Evolutionary conservation across 2,113 vertebrate genomes (phyloP), one percentile per base, ranked within the genome.

Genomic region (Diadophis punctatus): DNA sequence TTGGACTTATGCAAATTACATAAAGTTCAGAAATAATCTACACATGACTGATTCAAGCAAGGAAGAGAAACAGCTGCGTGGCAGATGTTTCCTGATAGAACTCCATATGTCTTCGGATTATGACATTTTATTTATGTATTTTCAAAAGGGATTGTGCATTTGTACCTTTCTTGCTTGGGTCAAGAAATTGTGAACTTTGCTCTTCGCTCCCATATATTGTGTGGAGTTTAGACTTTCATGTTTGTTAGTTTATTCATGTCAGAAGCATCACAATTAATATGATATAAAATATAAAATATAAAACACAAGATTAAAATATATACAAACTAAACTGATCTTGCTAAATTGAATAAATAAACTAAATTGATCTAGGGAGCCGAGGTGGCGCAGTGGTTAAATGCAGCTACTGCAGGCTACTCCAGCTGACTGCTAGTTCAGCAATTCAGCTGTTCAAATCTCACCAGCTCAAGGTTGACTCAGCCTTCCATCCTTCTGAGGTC

Each of bases 61-160:
- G 6, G 90, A 80, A 1, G n/a, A 89, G 51, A 90, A 11, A 89
- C 96, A 97, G 95, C 94, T 96, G 95, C 46, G 58, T 16, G 86
- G 3, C 96, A 96, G 94, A 94, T 96, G 96, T 93, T 93, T 25
- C 90, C 90, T 84, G 52, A 27, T 1, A 60, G 58, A 49, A 90
- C 39, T 43, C 68, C 16, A 12, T 90, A 92, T 52, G 43, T 88
- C 49, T 68, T 52, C 25, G 20, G 85, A 63, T 63, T 25, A 16
- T 87, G 51, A 34, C 16, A 39, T 74, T 20, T 34, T 74, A 74
- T 74, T 5, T 10, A 43, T 92, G 39, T 91, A 88, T 10, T 30
- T 53, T 74, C 68, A 49, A 43, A 74, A 46, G 8, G 9, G 86
- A 25, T 27, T 53, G 86, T 22, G 25, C 22, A 11, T 4, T 1